Conservation (phyloP, 2,888 invertebrate genomes). For the Sturmia bella region DNA sequence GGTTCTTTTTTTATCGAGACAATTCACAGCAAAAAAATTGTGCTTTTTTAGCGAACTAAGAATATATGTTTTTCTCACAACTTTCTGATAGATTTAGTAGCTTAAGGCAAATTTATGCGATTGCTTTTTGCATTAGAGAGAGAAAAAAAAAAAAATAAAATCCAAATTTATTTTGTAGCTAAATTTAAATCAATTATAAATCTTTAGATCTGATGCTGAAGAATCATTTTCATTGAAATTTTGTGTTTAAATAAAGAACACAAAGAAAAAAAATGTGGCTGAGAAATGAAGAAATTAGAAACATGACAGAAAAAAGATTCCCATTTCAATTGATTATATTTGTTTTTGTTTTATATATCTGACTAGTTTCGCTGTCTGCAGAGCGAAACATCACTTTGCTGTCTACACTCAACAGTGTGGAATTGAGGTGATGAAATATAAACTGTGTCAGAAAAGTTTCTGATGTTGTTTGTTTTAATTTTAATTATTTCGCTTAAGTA, state of each 20-base stretch:
- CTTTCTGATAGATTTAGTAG: not conserved
- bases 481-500: no score
- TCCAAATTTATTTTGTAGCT: slow-evolving; percentile 31
- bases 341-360: no score
- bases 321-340: no score
- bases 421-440: no score
- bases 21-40: slow-evolving; percentile 20
- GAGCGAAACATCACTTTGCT: no score
- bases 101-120: slow-evolving; percentile 9
- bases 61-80: not conserved
- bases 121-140: not conserved
- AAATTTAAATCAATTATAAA: slow-evolving; percentile 38
- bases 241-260: slow-evolving; percentile 46
- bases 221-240: slow-evolving; percentile 17
- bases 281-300: not conserved
- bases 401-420: no score
- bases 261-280: no score
- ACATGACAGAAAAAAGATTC: not conserved
- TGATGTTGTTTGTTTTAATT: no score
- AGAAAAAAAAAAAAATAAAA: slow-evolving; percentile 6
- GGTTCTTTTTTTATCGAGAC: not conserved
- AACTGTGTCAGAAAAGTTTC: no score
- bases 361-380: no score
- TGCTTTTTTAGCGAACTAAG: slow-evolving; percentile 25
- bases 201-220: slow-evolving; percentile 19